Evolutionary conservation across 64 coral and sea anemone species (phyloP).

Genomic region (Catalaphyllia jardinei): DNA sequence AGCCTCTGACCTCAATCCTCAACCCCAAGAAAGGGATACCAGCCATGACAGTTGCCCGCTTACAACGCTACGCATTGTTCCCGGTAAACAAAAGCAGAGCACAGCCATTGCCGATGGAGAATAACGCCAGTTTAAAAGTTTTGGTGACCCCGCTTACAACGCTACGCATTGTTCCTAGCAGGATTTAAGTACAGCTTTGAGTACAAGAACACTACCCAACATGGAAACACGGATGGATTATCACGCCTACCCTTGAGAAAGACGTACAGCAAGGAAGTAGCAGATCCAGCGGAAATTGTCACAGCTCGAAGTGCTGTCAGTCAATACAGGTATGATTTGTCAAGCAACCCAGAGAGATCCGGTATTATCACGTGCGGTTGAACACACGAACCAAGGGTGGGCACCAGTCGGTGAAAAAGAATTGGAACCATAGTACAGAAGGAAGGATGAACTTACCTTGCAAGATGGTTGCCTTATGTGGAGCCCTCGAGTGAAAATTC

Average conservation of each 20-base stretch:
- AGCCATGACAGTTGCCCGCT: conserved; percentile 20
- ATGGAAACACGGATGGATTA: conserved; percentile 45
- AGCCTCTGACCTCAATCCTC: conserved; percentile 27
- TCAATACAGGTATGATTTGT: too few relatives aligned
- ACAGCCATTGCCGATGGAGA: too few relatives aligned
- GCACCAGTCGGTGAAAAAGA: background rate
- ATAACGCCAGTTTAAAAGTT: too few relatives aligned
- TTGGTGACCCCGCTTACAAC: too few relatives aligned
- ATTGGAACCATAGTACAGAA: too few relatives aligned
- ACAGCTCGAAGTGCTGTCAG: too few relatives aligned
- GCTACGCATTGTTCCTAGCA: conserved; percentile 22
- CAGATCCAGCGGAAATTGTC: background rate
- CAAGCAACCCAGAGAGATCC: too few relatives aligned
- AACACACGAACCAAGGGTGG: conserved; percentile 27
- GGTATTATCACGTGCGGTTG: background rate
- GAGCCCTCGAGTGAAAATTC: too few relatives aligned
- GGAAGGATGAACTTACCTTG: too few relatives aligned
- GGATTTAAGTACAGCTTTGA: background rate
- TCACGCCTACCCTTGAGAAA: conserved; percentile 25
- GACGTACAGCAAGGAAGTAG: background rate
- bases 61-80: too few relatives aligned
- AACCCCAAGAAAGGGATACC: conserved; percentile 39
- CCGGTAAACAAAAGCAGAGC: too few relatives aligned
- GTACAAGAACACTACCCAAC: conserved; percentile 13
- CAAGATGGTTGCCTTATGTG: too few relatives aligned